phyloP scores from a whole-genome alignment of 2,113 vertebrate species.

The Onychostoma macrolepis region DNA sequence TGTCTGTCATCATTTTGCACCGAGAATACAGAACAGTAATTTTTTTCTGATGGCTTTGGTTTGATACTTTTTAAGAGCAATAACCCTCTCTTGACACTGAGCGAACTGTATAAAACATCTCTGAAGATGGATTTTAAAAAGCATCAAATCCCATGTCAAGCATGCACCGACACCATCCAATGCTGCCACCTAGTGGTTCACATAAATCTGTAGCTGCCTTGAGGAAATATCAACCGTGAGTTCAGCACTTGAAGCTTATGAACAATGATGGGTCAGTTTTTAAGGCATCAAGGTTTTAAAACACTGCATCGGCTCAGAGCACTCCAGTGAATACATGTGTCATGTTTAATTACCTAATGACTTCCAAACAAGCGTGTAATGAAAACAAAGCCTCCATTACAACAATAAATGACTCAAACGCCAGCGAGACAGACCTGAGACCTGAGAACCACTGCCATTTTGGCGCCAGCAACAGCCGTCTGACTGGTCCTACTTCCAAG shows the following conservation, averaged over 20 bases:
- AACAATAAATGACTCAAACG: conserved; percentile 72
- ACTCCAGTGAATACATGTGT: conserved; percentile 61
- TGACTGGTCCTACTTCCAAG: conserved; percentile 69
- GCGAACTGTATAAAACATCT: not conserved
- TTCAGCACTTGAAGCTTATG: not conserved
- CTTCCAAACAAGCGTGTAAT: conserved; percentile 72
- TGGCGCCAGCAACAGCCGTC: conserved; percentile 63
- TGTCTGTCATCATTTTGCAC: not conserved
- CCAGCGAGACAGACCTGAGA: conserved; percentile 65
- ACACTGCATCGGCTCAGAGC: not conserved
- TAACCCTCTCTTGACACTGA: conserved; percentile 10
- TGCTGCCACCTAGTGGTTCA: conserved; percentile 72
- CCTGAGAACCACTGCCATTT: conserved; percentile 63
- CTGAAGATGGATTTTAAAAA: not conserved
- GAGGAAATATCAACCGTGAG: not conserved
- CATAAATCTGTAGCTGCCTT: not conserved
- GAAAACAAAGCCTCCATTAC: conserved; percentile 67
- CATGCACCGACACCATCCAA: conserved; percentile 14
- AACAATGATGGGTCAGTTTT: not conserved
- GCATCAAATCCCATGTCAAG: not conserved
- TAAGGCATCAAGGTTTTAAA: not conserved
- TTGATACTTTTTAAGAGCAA: not conserved
- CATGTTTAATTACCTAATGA: conserved; percentile 64
- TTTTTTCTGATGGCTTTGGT: not conserved
- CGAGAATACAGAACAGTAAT: not conserved